Evolutionary conservation across 1,140 invertebrate species (phyloP).

Genomic region (Drosophila subobscura): DNA sequence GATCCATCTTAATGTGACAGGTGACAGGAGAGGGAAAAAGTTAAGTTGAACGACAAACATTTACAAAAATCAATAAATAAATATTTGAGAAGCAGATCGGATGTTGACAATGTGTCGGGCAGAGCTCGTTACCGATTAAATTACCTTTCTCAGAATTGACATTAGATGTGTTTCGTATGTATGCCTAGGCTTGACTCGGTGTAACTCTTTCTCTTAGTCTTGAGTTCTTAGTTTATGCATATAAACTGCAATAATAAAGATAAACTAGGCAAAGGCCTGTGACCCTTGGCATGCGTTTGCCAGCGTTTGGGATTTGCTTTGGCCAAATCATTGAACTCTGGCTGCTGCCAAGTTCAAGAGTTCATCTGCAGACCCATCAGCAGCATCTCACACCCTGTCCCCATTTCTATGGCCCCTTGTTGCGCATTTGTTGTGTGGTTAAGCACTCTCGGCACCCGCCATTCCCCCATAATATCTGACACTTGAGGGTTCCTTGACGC

Average conservation of each 20-base stretch:
- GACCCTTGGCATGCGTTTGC: conserved; percentile 37
- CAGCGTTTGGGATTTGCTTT: conserved; percentile 27
- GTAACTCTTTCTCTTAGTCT: no score
- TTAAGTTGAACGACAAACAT: conserved; percentile 50
- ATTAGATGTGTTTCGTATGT: no score
- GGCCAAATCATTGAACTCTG: conserved; percentile 67
- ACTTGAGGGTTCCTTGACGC: conserved; percentile 76
- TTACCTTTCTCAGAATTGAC: conserved; percentile 17
- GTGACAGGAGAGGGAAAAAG: conserved; percentile 58
- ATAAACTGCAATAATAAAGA: no score
- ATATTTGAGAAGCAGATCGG: conserved; percentile 53
- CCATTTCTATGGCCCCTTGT: conserved; percentile 62
- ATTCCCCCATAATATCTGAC: conserved; percentile 21
- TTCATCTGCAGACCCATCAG: conserved; percentile 48
- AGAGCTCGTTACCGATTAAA: conserved; percentile 23
- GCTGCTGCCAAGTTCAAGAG: conserved; percentile 71
- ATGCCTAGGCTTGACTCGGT: no score
- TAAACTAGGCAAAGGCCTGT: conserved; percentile 11
- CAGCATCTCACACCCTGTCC: conserved; percentile 45
- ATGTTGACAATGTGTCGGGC: conserved; percentile 38
- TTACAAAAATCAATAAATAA: conserved; percentile 75
- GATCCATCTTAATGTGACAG: conserved; percentile 66
- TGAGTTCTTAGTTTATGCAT: no score
- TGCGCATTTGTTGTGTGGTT: conserved; percentile 72
- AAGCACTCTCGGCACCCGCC: conserved; percentile 43